Conservation (phyloP, 2,113 vertebrate genomes). For the Sinosuthora webbiana region DNA sequence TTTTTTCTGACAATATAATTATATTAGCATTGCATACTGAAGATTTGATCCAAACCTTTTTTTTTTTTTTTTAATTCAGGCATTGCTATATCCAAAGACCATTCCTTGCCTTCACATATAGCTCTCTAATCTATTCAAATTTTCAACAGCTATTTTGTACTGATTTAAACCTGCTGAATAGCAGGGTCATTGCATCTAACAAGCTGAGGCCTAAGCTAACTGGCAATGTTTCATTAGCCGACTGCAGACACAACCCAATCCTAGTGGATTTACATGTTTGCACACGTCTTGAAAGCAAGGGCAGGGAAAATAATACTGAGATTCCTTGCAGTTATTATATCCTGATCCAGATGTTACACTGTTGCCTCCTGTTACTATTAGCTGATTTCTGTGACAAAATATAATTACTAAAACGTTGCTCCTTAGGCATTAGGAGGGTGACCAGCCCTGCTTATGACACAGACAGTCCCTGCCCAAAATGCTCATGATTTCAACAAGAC, state of each 20-base stretch:
- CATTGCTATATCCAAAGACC: not conserved
- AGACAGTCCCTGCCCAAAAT: conserved; percentile 2
- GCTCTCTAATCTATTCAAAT: not conserved
- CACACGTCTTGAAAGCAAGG: not conserved
- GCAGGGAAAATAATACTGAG: not conserved
- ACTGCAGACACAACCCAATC: not conserved
- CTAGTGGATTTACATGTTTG: not conserved
- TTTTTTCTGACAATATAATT: not conserved
- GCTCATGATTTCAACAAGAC: conserved; percentile 21
- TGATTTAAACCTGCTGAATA: not conserved
- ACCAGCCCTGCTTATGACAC: not conserved
- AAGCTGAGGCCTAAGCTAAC: conserved; percentile 20
- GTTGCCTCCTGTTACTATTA: not conserved
- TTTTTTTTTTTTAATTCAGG: not conserved
- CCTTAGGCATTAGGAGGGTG: not conserved
- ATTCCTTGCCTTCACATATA: not conserved
- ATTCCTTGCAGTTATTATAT: not conserved
- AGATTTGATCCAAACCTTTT: not conserved
- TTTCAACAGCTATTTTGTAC: not conserved
- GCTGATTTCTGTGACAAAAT: not conserved
- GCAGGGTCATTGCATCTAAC: not conserved
- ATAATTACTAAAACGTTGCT: not conserved
- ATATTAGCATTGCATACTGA: not conserved
- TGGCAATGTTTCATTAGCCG: not conserved
- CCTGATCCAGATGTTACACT: not conserved